Evolutionary conservation across 1,140 invertebrate species (phyloP), one percentile per base, ranked within the genome.

Genomic region (Philopotamus ludificatus): DNA sequence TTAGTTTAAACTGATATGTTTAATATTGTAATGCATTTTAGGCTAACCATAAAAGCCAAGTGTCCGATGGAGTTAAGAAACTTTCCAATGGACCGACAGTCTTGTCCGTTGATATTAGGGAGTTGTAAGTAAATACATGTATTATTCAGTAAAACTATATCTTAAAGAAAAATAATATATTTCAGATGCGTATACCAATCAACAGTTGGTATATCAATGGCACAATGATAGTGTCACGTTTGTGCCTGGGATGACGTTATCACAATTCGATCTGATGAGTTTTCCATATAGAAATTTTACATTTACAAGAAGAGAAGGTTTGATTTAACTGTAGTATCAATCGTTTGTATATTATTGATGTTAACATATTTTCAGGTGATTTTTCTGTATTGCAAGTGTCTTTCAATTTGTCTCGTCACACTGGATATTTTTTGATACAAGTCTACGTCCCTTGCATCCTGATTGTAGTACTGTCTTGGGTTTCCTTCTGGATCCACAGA

Each of bases 71-170:
- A 96, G 73, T 80, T 99, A 26, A 86, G 91, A 71, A 92, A 94
- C 74, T 99, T 98, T 80, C 97, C 97, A 2, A 97, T 98, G 93
- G 96, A 98, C 80, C 85, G 88, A 20, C 95, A 94, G 74, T 91
- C 87, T 0, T 98, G 95, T 76, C 94, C 95, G 10, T 83, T 98
- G 8, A 88, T 93, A 70, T 83, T 99, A 42, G 95, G 94, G 66
- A 97, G 95, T 74, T 98, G 95, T 97, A 83, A 89, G 93, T 92
- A 74, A 50, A 45, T 45, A 21, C 4, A 15, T 47, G 8, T 47
- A 47, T 20, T 47, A 7, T 47, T 20, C 16, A 15, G 16, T 47
- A 15, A 4, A 47, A 47, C n/a, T n/a, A n/a, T n/a, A n/a, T n/a
- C n/a, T n/a, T n/a, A n/a, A n/a, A n/a, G n/a, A n/a, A n/a, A n/a